phyloP scores from a whole-genome alignment of 2,888 invertebrate species.

The Ectropis crepuscularia region DNA sequence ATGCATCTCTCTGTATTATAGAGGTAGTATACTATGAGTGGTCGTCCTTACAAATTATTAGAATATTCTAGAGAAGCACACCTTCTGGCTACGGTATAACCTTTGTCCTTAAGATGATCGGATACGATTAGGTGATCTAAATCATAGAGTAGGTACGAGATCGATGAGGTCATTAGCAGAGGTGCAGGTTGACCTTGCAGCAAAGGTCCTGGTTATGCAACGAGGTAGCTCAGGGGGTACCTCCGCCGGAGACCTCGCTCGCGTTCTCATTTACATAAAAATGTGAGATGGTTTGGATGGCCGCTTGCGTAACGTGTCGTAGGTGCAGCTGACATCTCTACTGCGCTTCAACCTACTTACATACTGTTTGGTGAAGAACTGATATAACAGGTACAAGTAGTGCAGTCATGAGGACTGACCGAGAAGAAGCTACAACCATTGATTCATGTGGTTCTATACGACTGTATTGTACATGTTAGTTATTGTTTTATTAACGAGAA shows the following conservation, averaged over 20 bases:
- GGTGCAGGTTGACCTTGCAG: conserved; percentile 32
- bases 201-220: conserved; percentile 37
- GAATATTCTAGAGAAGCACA: conserved; percentile 10
- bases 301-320: conserved; percentile 26
- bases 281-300: conserved; percentile 31
- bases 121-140: conserved; percentile 16
- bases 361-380: background rate
- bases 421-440: no score
- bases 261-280: conserved; percentile 39
- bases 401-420: no score
- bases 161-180: conserved; percentile 36
- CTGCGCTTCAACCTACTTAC: conserved; percentile 13
- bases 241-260: conserved; percentile 36
- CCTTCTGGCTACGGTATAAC: conserved; percentile 1
- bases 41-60: background rate
- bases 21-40: background rate
- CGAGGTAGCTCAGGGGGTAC: conserved; percentile 26
- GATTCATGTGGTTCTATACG: no score
- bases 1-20: no score
- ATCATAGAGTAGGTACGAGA: conserved; percentile 7
- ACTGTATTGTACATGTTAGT: no score
- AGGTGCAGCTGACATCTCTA: no score
- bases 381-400: no score
- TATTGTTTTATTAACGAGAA: no score
- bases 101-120: conserved; percentile 11